phyloP scores from a whole-genome alignment of 2,113 vertebrate genomes.

The Tinamus guttatus region DNA sequence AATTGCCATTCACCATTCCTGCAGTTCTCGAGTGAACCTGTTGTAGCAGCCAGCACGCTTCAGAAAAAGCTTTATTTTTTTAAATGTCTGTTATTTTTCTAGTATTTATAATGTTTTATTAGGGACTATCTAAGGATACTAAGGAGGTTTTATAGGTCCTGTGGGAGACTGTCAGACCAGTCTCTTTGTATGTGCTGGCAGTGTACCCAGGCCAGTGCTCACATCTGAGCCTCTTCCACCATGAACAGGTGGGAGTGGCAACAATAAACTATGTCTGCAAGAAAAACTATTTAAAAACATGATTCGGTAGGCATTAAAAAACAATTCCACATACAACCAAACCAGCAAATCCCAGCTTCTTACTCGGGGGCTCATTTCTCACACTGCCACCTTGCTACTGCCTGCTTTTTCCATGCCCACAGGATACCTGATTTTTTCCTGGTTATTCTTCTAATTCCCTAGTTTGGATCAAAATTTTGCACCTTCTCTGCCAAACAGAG shows the following conservation, averaged over 20 bases:
- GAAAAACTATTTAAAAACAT: background rate
- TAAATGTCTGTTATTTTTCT: background rate
- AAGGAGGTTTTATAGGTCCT: background rate
- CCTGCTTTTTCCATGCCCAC: background rate
- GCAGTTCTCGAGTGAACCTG: background rate
- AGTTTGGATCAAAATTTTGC: background rate
- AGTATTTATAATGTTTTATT: background rate
- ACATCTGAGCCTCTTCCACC: background rate
- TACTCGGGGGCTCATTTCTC: background rate
- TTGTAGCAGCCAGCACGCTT: background rate
- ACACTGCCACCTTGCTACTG: accelerated
- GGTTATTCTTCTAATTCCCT: background rate
- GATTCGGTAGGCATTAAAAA: background rate
- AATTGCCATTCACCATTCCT: background rate
- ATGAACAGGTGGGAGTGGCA: background rate
- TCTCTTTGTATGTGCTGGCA: background rate
- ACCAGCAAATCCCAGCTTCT: background rate
- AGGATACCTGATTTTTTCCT: background rate
- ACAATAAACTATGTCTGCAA: background rate
- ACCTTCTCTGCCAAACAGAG: background rate
- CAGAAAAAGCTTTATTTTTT: background rate
- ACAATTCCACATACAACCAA: background rate
- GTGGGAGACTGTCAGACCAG: too few species aligned
- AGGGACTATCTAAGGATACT: background rate
- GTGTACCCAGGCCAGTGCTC: background rate